Evolutionary conservation across 2,113 vertebrate species (phyloP).

Genomic region (Camarhynchus parvulus): DNA sequence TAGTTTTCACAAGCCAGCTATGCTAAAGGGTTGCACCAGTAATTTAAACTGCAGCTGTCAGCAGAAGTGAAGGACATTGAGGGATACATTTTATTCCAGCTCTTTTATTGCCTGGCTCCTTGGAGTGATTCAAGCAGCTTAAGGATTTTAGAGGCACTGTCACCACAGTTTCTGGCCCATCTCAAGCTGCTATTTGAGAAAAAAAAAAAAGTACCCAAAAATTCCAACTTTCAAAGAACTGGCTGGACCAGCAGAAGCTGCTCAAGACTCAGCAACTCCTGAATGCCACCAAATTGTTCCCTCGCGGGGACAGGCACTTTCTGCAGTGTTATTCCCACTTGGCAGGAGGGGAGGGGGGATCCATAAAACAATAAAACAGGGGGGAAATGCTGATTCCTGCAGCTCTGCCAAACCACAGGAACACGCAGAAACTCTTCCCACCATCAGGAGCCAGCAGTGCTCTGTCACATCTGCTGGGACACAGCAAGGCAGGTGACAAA

Average conservation of each 20-base stretch:
- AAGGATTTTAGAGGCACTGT: not conserved
- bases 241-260: not conserved
- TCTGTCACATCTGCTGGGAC: not conserved
- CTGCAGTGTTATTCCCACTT: not conserved
- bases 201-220: not conserved
- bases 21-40: conserved; percentile 32
- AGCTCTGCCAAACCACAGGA: not conserved
- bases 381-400: not conserved
- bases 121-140: not conserved
- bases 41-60: conserved; percentile 28
- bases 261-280: not conserved
- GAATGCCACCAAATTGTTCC: not conserved
- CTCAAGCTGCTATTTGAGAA: not conserved
- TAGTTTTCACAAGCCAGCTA: conserved; percentile 14
- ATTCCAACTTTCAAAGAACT: not conserved
- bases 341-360: not conserved
- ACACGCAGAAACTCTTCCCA: not conserved
- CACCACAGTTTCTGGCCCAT: not conserved
- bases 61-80: conserved; percentile 52
- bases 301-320: not conserved
- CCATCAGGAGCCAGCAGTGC: not conserved
- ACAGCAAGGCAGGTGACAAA: not conserved
- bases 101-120: conserved; percentile 32
- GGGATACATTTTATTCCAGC: conserved; percentile 9
- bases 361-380: rapidly evolving